phyloP scores from a whole-genome alignment of 2,888 invertebrate genomes.

The Agrochola macilenta region DNA sequence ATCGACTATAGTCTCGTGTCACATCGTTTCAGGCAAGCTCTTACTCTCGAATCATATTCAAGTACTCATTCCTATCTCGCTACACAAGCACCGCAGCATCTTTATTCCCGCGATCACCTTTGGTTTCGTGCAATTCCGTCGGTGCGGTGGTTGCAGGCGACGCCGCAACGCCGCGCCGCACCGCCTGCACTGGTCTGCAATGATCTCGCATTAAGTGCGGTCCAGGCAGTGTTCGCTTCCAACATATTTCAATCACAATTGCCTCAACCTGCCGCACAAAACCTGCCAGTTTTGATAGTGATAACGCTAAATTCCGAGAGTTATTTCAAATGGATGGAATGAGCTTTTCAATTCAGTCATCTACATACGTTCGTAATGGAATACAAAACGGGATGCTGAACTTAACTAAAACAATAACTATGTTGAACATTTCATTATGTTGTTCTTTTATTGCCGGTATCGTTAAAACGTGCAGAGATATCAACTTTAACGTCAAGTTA shows the following conservation, averaged over 20 bases:
- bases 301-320: neutral
- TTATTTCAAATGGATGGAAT: neutral
- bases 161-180: neutral
- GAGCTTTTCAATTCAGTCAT: neutral
- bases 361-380: neutral
- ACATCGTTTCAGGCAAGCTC: neutral
- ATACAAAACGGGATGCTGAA: neutral
- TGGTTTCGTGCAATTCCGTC: slow-evolving; percentile 1
- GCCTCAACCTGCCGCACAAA: neutral
- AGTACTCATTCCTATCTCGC: neutral
- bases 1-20: neutral
- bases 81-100: neutral
- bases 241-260: slow-evolving; percentile 6
- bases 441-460: neutral
- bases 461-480: slow-evolving; percentile 24
- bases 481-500: slow-evolving; percentile 36
- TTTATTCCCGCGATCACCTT: neutral
- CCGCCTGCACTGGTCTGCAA: neutral
- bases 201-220: slow-evolving; percentile 20
- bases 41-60: neutral
- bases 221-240: slow-evolving; percentile 1
- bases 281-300: neutral
- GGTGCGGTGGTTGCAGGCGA: slow-evolving; percentile 10
- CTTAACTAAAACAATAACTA: neutral
- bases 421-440: neutral